Percentiles rank a stretch among this genome's conserved stretches.
These are phyloP conservation scores for Acrocephalus arundinaceus DNA, from an alignment of 2,113 vertebrate species.

Conservation along the genomic window DNA sequence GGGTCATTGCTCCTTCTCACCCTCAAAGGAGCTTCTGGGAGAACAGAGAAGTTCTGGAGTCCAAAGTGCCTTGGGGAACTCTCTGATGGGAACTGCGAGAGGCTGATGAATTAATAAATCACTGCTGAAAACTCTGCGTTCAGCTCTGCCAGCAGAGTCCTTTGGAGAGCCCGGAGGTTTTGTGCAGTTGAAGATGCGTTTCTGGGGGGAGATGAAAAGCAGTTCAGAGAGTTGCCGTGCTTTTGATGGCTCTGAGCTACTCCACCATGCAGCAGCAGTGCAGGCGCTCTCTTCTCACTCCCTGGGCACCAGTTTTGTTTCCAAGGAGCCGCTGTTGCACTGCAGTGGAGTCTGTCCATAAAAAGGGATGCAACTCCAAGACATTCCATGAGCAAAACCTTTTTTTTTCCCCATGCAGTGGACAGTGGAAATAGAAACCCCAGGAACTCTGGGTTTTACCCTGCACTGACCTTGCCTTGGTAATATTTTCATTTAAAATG, in stretches of 20 bases:
- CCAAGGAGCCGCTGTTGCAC: background rate
- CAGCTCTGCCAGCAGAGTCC: background rate
- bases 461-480: background rate
- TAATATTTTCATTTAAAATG: background rate
- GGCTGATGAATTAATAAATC: background rate
- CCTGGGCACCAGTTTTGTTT: background rate
- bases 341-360: background rate
- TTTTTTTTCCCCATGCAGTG: background rate
- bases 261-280: background rate
- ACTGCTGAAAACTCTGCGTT: background rate
- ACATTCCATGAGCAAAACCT: background rate
- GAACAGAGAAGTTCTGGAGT: background rate
- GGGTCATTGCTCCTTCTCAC: background rate
- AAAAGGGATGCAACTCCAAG: background rate
- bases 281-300: background rate
- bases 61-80: background rate
- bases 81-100: background rate
- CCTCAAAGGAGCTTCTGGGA: background rate
- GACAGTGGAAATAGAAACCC: background rate
- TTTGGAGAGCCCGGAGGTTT: background rate
- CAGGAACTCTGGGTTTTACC: background rate
- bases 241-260: background rate
- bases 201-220: background rate
- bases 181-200: background rate
- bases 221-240: background rate